These are phyloP conservation scores for Hassar affinis DNA, from an alignment of 2,113 vertebrate genomes.

Conservation along the genomic window DNA sequence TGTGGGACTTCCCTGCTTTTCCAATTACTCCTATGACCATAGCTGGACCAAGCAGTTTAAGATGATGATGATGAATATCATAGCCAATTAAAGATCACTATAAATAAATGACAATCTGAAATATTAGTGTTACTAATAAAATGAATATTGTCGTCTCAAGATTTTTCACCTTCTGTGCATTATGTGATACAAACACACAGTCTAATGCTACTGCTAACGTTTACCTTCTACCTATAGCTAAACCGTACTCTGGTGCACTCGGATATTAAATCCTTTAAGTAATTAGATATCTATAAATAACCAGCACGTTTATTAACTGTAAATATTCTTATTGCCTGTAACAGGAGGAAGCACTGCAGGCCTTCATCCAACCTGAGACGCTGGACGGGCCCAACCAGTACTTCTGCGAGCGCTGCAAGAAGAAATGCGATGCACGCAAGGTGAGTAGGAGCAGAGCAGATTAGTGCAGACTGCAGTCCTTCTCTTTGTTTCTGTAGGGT, in stretches of 20 bases:
- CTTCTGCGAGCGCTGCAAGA: slow-evolving; percentile 98
- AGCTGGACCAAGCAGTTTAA: too few species aligned
- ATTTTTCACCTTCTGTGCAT: background rate
- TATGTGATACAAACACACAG: background rate
- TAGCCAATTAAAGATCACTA: background rate
- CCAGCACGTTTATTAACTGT: background rate
- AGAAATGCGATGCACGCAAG: slow-evolving; percentile 98
- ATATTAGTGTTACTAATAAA: background rate
- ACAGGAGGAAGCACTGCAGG: slow-evolving; percentile 97
- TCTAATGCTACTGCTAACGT: background rate
- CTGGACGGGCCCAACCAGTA: slow-evolving; percentile 97
- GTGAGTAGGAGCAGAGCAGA: slow-evolving; percentile 66
- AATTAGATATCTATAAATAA: background rate
- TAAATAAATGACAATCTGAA: background rate
- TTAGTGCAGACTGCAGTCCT: background rate
- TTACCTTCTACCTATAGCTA: background rate
- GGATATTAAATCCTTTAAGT: background rate
- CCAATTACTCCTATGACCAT: too few species aligned
- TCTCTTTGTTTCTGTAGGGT: too few species aligned
- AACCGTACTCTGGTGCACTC: background rate
- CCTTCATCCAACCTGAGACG: slow-evolving; percentile 97
- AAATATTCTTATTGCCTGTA: background rate
- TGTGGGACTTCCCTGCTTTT: too few species aligned
- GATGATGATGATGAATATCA: background rate
- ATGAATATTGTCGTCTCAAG: background rate